Base-by-base conservation (phyloP, 2,797 vertebrate genomes). In the Centropyge bicolor region DNA sequence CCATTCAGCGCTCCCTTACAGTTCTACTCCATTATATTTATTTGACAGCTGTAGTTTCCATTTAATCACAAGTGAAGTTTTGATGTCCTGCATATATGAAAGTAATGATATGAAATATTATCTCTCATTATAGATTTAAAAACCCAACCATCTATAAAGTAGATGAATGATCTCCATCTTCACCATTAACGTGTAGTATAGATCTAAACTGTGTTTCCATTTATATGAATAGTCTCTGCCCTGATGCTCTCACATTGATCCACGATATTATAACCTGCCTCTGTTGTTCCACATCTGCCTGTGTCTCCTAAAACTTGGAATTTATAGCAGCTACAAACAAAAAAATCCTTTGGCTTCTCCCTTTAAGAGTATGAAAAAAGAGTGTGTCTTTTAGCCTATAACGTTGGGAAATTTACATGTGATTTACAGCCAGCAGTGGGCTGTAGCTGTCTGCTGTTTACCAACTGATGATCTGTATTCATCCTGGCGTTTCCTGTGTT, bases 381-480 rank as follows among this genome's bases (percentile, higher is more conserved):
- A 76, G 70, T 41, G 46, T 59, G 68, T 74, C 51, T 72, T 77
- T 74, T n/a, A 69, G 62, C 56, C 51, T 51, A 8, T 67, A 77
- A 63, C 61, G 66, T 63, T 35, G 36, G 60, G 48, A 24, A 70
- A 78, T 76, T 71, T 8, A 67, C 5, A 4, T 5, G 9, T 43
- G 46, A 88, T 81, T 81, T 76, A 82, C 48, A 38, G n/a, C 27
- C 16, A 48, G 16, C 3, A 40, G 27, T 51, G 52, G 52, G 64
- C 40, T 41, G 9, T 43, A 27, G 60, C 60, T 66, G 55, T 12
- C 52, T 54, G 35, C 63, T 54, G 11, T 17, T 60, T 51, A 41
- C 2, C 0, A 0, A 1, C 36, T 20, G 57, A 46, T 60, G 8
- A 77, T 77, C 71, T 65, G 24, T 41, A 62, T 74, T 77, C 65